Conservation (phyloP, 2,113 vertebrate genomes). For the Strix uralensis region DNA sequence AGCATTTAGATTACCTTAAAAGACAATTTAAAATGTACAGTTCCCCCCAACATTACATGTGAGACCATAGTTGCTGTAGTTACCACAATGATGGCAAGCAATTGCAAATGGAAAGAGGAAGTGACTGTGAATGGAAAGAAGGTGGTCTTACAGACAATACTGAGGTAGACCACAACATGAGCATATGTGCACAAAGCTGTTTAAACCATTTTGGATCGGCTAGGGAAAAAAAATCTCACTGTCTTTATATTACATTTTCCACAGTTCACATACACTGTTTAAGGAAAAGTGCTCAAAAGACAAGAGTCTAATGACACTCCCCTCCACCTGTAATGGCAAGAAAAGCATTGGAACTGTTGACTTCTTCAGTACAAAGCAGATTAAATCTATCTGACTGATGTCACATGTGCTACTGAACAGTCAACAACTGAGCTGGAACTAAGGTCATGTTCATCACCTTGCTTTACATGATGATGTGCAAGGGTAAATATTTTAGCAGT, state of each 20-base stretch:
- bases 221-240: neutral
- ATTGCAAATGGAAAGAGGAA: neutral
- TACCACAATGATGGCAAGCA: neutral
- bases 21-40: neutral
- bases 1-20: neutral
- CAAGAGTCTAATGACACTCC: neutral
- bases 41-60: neutral
- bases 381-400: neutral
- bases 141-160: neutral
- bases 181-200: neutral
- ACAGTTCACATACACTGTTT: neutral
- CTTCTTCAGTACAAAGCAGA: neutral
- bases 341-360: neutral
- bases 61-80: neutral
- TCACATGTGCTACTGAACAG: fast-evolving
- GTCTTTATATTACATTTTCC: neutral
- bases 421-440: neutral
- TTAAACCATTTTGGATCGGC: neutral
- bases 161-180: neutral
- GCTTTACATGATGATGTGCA: neutral
- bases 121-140: neutral
- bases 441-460: neutral
- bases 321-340: neutral
- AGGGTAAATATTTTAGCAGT: neutral
- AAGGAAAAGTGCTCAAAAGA: neutral